These are phyloP conservation scores for Theretra japonica DNA, from an alignment of 2,888 invertebrate species.

Conservation along the genomic window DNA sequence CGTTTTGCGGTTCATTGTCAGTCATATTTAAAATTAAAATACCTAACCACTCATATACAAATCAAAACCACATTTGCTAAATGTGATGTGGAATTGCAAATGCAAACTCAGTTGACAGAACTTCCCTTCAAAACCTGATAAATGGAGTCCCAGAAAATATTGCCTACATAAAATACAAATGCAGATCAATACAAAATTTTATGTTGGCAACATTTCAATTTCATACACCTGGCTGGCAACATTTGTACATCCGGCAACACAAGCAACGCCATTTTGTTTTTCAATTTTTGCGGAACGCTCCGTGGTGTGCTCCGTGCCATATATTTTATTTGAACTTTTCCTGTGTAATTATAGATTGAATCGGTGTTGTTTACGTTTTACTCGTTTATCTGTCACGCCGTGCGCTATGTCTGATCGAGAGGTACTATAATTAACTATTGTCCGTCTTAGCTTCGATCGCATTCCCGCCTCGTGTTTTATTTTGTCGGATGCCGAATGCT, in stretches of 20 bases:
- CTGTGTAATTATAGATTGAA: conserved; percentile 66
- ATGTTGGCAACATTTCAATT: conserved; percentile 25
- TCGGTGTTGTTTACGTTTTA: conserved; percentile 60
- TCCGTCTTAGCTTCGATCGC: conserved; percentile 48
- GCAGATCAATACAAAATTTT: background rate
- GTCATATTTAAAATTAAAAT: conserved; percentile 61
- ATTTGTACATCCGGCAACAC: background rate
- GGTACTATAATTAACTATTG: conserved; percentile 72
- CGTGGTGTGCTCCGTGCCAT: conserved; percentile 54
- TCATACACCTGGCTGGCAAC: conserved; percentile 25
- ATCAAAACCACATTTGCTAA: conserved; percentile 52
- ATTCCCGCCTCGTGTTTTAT: conserved; percentile 70
- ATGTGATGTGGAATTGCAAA: conserved; percentile 42
- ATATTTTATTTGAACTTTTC: conserved; percentile 58
- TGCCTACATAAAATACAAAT: background rate
- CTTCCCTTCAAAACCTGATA: background rate
- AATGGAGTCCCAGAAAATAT: background rate
- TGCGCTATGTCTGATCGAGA: conserved; percentile 80
- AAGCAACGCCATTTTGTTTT: conserved; percentile 70
- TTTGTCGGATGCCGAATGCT: conserved; percentile 52
- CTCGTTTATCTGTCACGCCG: conserved; percentile 54
- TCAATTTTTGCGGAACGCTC: conserved; percentile 57
- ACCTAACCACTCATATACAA: conserved; percentile 35
- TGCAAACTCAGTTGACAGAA: conserved; percentile 1
- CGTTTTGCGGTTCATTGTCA: conserved; percentile 68